Evolutionary conservation across 2,888 invertebrate species (phyloP).

Genomic region (Cremastinae sp.): DNA sequence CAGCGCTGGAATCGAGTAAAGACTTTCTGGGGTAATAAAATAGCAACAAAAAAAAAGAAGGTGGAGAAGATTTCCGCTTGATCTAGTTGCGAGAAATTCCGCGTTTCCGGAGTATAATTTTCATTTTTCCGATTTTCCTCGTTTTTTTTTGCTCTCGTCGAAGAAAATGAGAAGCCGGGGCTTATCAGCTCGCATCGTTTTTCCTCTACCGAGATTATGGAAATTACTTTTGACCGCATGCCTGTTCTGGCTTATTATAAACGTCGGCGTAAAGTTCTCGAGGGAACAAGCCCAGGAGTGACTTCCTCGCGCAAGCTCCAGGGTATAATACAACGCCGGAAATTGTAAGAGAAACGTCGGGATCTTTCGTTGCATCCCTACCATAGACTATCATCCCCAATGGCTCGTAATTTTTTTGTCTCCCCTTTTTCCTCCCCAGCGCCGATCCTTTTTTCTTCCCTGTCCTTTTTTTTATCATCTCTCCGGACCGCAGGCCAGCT

Average conservation of each 20-base stretch:
- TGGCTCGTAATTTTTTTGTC: constrained; percentile 46
- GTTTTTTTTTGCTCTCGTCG: not conserved
- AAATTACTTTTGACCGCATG: constrained; percentile 34
- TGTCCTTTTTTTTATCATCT: constrained; percentile 25
- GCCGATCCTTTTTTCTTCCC: too few relatives aligned
- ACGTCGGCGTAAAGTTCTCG: constrained; percentile 11
- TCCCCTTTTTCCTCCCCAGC: not conserved
- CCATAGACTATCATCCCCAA: constrained; percentile 26
- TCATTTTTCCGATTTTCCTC: not conserved
- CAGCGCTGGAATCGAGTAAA: constrained; percentile 21
- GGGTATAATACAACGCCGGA: constrained; percentile 41
- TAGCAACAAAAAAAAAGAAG: constrained; percentile 30
- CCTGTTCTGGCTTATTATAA: constrained; percentile 20
- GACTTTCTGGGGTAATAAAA: constrained; percentile 36
- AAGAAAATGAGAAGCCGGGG: not conserved
- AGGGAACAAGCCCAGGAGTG: not conserved
- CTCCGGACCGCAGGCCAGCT: constrained; percentile 19
- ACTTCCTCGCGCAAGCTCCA: constrained; percentile 15
- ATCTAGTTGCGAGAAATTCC: too few relatives aligned
- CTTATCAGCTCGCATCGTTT: constrained; percentile 23
- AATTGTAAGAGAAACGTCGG: constrained; percentile 43
- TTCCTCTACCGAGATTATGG: constrained; percentile 31
- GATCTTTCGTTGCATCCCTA: constrained; percentile 40
- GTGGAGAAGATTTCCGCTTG: too few relatives aligned
- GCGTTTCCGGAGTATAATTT: not conserved